These are phyloP conservation scores for Nasalis larvatus DNA, from an alignment of 2,113 vertebrate species.

Conservation along the genomic window DNA sequence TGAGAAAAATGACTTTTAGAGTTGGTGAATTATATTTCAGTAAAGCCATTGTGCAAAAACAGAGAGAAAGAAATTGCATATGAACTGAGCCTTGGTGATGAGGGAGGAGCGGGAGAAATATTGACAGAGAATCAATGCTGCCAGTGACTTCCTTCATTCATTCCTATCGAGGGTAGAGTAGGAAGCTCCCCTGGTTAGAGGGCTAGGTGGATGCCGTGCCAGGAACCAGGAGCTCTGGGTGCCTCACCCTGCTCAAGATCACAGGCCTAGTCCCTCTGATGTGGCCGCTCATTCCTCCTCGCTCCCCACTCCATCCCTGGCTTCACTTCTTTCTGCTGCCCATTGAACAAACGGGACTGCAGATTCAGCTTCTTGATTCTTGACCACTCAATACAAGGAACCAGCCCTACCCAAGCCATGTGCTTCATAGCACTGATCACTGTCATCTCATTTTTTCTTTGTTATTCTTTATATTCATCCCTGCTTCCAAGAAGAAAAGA, in stretches of 20 bases:
- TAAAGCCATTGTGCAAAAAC: neutral
- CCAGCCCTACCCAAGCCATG: no score
- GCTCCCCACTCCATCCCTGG: neutral
- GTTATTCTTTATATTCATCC: neutral
- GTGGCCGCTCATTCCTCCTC: neutral
- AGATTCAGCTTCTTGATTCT: neutral
- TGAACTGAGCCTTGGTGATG: neutral
- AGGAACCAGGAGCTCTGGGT: neutral
- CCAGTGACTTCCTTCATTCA: no score
- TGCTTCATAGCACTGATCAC: neutral
- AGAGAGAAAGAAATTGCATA: neutral
- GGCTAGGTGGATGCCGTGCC: rapidly evolving
- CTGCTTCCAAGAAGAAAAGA: neutral
- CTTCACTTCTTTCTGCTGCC: neutral
- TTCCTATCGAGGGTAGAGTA: neutral
- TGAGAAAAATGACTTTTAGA: neutral
- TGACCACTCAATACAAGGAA: neutral
- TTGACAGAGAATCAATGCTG: neutral
- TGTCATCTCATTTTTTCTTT: neutral
- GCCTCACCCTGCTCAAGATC: no score
- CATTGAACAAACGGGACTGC: neutral
- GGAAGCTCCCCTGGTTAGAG: neutral
- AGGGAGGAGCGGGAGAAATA: neutral
- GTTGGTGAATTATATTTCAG: neutral
- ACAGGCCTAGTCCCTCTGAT: neutral